Conservation (phyloP, 2,888 invertebrate species). For the Chrysolina oricalcia region DNA sequence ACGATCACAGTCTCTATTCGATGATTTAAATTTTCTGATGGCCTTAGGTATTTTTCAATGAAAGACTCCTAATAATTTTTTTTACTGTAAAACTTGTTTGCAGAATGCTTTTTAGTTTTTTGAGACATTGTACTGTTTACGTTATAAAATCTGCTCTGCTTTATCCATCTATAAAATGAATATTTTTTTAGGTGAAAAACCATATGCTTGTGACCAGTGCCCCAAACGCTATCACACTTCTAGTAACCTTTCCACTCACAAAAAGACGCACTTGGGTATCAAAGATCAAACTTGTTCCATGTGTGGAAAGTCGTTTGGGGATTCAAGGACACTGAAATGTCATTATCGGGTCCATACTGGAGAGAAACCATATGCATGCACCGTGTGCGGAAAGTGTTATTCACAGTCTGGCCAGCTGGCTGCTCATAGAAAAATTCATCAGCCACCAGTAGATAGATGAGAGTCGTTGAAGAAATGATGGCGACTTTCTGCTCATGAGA, state of each 20-base stretch:
- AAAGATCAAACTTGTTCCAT: constrained; percentile 65
- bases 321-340: constrained; percentile 65
- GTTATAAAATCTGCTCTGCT: too few species aligned
- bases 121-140: too few species aligned
- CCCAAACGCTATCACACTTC: constrained; percentile 68
- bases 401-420: constrained; percentile 68
- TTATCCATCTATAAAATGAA: neutral
- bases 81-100: too few species aligned
- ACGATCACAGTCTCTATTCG: too few species aligned
- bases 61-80: too few species aligned
- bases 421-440: constrained; percentile 65
- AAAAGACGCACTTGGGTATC: constrained; percentile 65
- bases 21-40: too few species aligned
- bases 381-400: constrained; percentile 65
- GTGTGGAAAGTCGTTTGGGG: constrained; percentile 68
- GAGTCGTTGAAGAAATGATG: too few species aligned
- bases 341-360: constrained; percentile 68
- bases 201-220: constrained; percentile 66
- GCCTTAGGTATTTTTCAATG: too few species aligned
- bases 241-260: constrained; percentile 68
- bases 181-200: constrained; percentile 65
- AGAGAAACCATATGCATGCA: constrained; percentile 67
- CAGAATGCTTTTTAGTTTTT: too few species aligned
- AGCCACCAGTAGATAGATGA: neutral
- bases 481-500: neutral